Evolutionary conservation across 2,797 vertebrate species (phyloP).

Genomic region (Buphagus erythrorhynchus): DNA sequence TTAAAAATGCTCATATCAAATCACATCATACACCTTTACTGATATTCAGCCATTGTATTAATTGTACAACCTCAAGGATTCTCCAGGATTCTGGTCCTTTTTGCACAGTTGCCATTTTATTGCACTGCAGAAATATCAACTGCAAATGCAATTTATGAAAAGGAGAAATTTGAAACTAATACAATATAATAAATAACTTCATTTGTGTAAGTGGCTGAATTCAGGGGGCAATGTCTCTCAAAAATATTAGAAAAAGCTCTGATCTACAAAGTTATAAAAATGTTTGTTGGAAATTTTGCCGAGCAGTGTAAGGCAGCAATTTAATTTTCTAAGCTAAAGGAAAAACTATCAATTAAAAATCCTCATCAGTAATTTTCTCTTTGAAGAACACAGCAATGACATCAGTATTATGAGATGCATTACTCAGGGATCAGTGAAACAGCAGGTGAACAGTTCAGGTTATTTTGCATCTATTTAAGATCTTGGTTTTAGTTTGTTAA

Average conservation of each 20-base stretch:
- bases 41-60: neutral
- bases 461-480: neutral
- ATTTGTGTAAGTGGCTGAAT: neutral
- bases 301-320: neutral
- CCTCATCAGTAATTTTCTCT: neutral
- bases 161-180: neutral
- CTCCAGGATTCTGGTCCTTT: neutral
- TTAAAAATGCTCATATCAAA: neutral
- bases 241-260: neutral
- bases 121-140: neutral
- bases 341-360: neutral
- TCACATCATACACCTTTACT: neutral
- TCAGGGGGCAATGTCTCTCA: neutral
- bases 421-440: neutral
- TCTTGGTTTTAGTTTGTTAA: neutral
- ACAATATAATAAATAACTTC: neutral
- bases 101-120: neutral
- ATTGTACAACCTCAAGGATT: neutral
- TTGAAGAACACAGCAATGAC: neutral
- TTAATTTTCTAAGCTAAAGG: neutral
- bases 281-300: neutral
- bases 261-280: neutral
- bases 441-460: neutral
- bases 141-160: neutral
- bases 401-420: neutral